Base-by-base conservation (phyloP, 2,888 invertebrate species). In the Sphinx pinastri region DNA sequence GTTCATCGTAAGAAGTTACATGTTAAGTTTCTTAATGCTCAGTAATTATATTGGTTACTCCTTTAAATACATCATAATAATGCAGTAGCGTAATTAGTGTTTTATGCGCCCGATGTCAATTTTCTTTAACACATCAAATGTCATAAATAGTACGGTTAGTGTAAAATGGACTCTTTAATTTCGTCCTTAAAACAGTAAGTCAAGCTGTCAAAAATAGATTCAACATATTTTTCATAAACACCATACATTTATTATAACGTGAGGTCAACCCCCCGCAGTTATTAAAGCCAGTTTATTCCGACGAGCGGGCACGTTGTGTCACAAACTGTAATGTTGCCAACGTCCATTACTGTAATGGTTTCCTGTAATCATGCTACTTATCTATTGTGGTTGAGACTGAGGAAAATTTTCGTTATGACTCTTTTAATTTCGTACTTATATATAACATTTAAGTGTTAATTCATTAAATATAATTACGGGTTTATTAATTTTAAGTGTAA, bases 301-400 rank as follows among this genome's bases (percentile, higher is more conserved):
- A 47, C 47, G 63, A 55, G 19, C 19, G 49, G 63, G 16, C 63
- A 63, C 63, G 19, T 60, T 60, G 60, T 63, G 63, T 63, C 63
- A 47, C 63, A 19, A 63, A 16, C 60, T 45, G 63, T 63, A 63
- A 63, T 49, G 49, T 63, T 63, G 63, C 19, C 49, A 63, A 63
- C 19, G 49, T 49, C 63, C 49, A 63, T 63, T 63, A 47, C 67
- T 6, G 69, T 71, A 71, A 71, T 69, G 52, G 67, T 58, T 71
- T 71, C 71, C 71, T 71, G 71, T 12, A 69, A 71, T 71, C 69
- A 71, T 67, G 51, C 63, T 47, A 58, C 58, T 63, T 63, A 63
- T 63, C 19, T 49, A 63, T 63, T 63, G 63, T 63, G 47, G 60
- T 49, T 19, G 47, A 63, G 63, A 63, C 47, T 31, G 38, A 63